Evolutionary conservation across 1,140 invertebrate species (phyloP).

Genomic region (Leptinotarsa lineolata): DNA sequence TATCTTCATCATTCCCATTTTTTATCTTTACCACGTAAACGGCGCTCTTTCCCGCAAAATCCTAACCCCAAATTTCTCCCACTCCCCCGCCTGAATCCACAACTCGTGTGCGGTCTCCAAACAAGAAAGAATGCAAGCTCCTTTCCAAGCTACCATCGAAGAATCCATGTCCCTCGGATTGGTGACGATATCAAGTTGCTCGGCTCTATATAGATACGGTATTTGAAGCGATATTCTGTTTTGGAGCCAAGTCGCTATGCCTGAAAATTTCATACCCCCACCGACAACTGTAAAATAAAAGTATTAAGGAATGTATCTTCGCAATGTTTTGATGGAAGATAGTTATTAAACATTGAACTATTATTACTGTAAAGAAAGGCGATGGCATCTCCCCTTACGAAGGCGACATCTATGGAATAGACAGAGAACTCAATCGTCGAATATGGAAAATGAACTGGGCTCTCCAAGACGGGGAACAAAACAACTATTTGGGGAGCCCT

Average conservation of each 20-base stretch:
- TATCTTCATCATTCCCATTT: not conserved
- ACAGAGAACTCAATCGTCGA: too few relatives aligned
- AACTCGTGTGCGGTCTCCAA: conserved; percentile 90
- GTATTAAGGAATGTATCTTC: not conserved
- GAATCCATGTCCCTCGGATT: conserved; percentile 89
- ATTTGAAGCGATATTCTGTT: conserved; percentile 84
- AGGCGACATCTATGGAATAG: too few relatives aligned
- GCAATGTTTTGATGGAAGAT: not conserved
- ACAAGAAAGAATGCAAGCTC: conserved; percentile 89
- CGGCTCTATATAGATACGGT: conserved; percentile 76
- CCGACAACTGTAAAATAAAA: conserved; percentile 71
- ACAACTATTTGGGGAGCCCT: too few relatives aligned
- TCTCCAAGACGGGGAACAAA: too few relatives aligned
- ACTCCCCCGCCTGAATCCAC: conserved; percentile 87
- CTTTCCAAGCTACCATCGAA: conserved; percentile 89
- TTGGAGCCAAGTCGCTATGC: conserved; percentile 86
- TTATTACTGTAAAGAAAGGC: too few relatives aligned
- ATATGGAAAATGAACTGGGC: too few relatives aligned
- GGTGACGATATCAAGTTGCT: conserved; percentile 82
- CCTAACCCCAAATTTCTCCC: conserved; percentile 83
- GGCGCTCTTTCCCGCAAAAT: conserved; percentile 85
- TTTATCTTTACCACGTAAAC: conserved; percentile 70
- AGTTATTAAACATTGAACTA: not conserved
- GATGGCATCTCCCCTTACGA: too few relatives aligned
- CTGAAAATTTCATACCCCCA: conserved; percentile 86